phyloP scores from a whole-genome alignment of 2,797 vertebrate genomes.

The Lacerta viridis region DNA sequence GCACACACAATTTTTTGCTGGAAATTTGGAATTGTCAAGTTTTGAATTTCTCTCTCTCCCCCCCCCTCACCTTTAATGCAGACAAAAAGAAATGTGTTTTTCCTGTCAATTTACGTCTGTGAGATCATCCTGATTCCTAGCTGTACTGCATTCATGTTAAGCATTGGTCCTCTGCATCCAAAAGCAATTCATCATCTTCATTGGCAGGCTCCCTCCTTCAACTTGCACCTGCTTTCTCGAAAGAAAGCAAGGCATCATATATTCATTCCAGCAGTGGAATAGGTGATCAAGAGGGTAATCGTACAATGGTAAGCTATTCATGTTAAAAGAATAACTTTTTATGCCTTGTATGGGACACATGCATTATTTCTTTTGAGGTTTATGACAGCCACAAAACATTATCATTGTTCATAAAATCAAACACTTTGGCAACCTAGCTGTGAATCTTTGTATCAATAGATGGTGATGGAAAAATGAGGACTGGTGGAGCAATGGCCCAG shows the following conservation, averaged over 20 bases:
- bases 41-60: background rate
- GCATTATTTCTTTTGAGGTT: constrained; percentile 84
- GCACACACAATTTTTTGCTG: background rate
- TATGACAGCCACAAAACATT: constrained; percentile 79
- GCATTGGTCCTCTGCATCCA: constrained; percentile 73
- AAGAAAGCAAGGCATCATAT: constrained; percentile 86
- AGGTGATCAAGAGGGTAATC: constrained; percentile 82
- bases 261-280: constrained; percentile 86
- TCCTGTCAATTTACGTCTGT: constrained; percentile 71
- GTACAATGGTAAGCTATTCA: constrained; percentile 85
- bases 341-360: constrained; percentile 79
- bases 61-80: background rate
- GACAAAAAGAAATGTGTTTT: constrained; percentile 11
- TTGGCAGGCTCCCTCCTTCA: constrained; percentile 87
- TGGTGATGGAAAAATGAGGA: constrained; percentile 14
- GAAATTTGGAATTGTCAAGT: background rate
- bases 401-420: constrained; percentile 83
- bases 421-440: constrained; percentile 76
- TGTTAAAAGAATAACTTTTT: constrained; percentile 82
- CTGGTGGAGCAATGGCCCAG: background rate
- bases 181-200: constrained; percentile 85
- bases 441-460: constrained; percentile 65
- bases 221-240: constrained; percentile 85
- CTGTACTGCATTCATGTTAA: constrained; percentile 68
- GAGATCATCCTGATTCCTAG: constrained; percentile 70